These are phyloP conservation scores for Acromyrmex echinatior DNA, from an alignment of 1,140 invertebrate genomes.

Conservation along the genomic window DNA sequence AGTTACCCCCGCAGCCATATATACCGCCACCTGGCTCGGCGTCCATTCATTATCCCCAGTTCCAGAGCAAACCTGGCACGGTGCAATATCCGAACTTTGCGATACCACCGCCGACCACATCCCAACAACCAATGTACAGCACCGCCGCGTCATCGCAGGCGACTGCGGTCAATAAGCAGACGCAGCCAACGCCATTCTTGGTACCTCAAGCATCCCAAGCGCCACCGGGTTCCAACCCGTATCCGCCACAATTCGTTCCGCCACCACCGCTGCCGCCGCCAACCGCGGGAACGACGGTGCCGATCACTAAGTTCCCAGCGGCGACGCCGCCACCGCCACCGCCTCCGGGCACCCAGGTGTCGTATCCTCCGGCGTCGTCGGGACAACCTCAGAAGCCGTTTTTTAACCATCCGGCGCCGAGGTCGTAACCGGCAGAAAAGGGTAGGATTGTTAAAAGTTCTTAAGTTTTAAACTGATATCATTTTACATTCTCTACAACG, in stretches of 20 bases:
- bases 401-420: constrained; percentile 80
- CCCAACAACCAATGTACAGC: constrained; percentile 70
- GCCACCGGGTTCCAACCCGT: constrained; percentile 84
- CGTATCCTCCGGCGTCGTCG: constrained; percentile 54
- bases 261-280: constrained; percentile 72
- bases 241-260: constrained; percentile 81
- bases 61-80: constrained; percentile 72
- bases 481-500: constrained; percentile 2
- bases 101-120: constrained; percentile 60
- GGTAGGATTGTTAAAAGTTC: constrained; percentile 72
- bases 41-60: constrained; percentile 81
- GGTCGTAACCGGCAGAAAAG: constrained; percentile 78
- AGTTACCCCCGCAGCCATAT: constrained; percentile 84
- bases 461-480: constrained; percentile 57
- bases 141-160: constrained; percentile 57
- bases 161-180: constrained; percentile 36
- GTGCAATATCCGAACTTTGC: constrained; percentile 78
- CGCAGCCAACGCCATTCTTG: constrained; percentile 76
- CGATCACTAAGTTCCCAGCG: constrained; percentile 60
- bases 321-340: constrained; percentile 56
- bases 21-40: constrained; percentile 85
- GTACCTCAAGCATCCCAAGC: constrained; percentile 84
- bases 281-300: constrained; percentile 33
- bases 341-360: constrained; percentile 55
- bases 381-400: constrained; percentile 76